Percentiles rank a stretch among this genome's conserved stretches.
Conservation (phyloP, 2,888 invertebrate species). For the Mimas tiliae region DNA sequence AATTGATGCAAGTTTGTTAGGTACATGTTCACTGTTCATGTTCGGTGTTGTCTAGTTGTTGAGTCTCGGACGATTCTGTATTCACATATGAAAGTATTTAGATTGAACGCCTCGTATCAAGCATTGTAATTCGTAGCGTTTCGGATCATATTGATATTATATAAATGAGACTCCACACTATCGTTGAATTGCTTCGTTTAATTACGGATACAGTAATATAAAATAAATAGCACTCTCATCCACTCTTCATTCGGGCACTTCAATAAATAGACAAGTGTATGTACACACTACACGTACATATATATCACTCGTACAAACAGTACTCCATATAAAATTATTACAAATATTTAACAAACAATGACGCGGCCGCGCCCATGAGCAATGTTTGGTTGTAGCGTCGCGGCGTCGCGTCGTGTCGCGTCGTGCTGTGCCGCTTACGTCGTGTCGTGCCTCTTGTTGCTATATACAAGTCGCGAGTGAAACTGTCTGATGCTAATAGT, state of each 20-base stretch:
- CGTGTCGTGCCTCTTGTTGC: background rate
- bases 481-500: too few relatives aligned
- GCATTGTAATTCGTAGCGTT: too few relatives aligned
- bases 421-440: background rate
- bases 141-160: background rate
- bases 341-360: conserved; percentile 37
- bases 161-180: conserved; percentile 29
- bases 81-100: too few relatives aligned
- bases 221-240: conserved; percentile 65
- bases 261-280: conserved; percentile 56
- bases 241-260: conserved; percentile 46
- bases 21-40: too few relatives aligned
- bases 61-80: too few relatives aligned
- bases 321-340: conserved; percentile 35
- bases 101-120: too few relatives aligned
- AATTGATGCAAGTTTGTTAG: too few relatives aligned
- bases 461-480: too few relatives aligned
- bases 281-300: conserved; percentile 37
- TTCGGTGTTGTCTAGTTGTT: too few relatives aligned
- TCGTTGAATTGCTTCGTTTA: conserved; percentile 28
- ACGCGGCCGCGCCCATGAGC: conserved; percentile 11
- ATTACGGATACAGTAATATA: conserved; percentile 55
- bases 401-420: background rate
- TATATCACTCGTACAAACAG: conserved; percentile 30
- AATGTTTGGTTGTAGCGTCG: background rate